These are phyloP conservation scores for Mycogona germanica DNA, from an alignment of 2,888 invertebrate species.

Conservation along the genomic window DNA sequence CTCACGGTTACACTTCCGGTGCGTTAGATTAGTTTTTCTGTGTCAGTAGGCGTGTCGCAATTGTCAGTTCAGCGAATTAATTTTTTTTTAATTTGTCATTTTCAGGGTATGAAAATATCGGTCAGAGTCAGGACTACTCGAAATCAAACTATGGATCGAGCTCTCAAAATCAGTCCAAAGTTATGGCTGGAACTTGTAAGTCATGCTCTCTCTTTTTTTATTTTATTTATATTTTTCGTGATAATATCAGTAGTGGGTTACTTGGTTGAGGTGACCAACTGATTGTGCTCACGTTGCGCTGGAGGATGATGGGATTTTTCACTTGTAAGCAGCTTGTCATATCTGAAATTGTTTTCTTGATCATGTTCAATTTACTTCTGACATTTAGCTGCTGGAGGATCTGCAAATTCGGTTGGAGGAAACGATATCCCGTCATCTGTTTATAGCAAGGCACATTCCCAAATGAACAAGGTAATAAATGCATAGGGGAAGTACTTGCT, in stretches of 20 bases:
- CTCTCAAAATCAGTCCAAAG: constrained; percentile 33
- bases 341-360: too few relatives aligned
- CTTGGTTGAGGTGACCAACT: too few relatives aligned
- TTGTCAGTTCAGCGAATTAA: background rate
- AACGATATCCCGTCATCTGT: constrained; percentile 66
- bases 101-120: constrained; percentile 52
- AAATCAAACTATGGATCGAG: constrained; percentile 41
- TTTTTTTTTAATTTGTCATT: constrained; percentile 30
- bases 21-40: constrained; percentile 1
- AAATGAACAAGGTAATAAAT: constrained; percentile 6
- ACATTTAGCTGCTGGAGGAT: constrained; percentile 1
- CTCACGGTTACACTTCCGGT: constrained; percentile 25
- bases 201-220: background rate
- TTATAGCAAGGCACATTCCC: constrained; percentile 64
- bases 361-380: too few relatives aligned
- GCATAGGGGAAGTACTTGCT: background rate
- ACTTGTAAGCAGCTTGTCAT: too few relatives aligned
- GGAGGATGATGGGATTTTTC: too few relatives aligned
- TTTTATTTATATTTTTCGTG: background rate
- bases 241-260: too few relatives aligned
- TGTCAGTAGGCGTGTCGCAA: background rate
- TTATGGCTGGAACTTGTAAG: background rate
- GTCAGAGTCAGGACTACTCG: constrained; percentile 39
- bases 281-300: too few relatives aligned
- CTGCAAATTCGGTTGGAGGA: constrained; percentile 30